Evolutionary conservation across 2,888 invertebrate species (phyloP), one percentile per base, ranked within the genome.

Genomic region (Pinctada fucata): DNA sequence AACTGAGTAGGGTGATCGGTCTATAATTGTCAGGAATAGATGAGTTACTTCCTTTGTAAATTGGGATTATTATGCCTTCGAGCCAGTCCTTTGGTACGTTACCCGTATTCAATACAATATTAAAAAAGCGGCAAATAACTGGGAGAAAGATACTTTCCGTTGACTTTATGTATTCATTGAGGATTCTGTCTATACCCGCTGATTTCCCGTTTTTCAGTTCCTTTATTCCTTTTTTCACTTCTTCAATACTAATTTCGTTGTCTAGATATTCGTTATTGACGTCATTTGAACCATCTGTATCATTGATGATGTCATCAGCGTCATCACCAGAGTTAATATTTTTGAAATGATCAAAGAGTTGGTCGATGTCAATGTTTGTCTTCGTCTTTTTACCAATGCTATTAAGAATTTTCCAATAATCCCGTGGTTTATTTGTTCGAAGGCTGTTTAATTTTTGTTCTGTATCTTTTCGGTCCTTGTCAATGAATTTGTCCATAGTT

Each of bases 131-230:
- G 63, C 45, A 16, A 49, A 81, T 72, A 31, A 73, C 16, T 8
- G 73, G 70, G 1, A 79, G 8, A n/a, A 83, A 48, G 31, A 48
- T 58, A 63, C 47, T 49, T 5, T 8, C 8, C 10, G 77, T 73
- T 31, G 45, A 31, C 71, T 79, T 77, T 31, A 83, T 74, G 47
- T 80, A 82, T 75, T 83, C 83, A 76, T 83, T 83, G 3, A 72
- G 48, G n/a, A 83, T 79, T 6, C 65, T 50, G 66, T 82, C 80
- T 31, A 49, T 52, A 1, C 77, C 67, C 8, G 79, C 52, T 3
- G 75, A 50, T 66, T 82, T 80, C 48, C 72, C 65, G 78, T 82
- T 69, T 80, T 80, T 66, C 75, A 71, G 13, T 71, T 74, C 58
- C 74, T 52, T 31, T 58, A 79, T 78, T 48, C 65, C 52, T 48